phyloP scores from a whole-genome alignment of 2,888 invertebrate genomes.

The Callyntrura sp. region DNA sequence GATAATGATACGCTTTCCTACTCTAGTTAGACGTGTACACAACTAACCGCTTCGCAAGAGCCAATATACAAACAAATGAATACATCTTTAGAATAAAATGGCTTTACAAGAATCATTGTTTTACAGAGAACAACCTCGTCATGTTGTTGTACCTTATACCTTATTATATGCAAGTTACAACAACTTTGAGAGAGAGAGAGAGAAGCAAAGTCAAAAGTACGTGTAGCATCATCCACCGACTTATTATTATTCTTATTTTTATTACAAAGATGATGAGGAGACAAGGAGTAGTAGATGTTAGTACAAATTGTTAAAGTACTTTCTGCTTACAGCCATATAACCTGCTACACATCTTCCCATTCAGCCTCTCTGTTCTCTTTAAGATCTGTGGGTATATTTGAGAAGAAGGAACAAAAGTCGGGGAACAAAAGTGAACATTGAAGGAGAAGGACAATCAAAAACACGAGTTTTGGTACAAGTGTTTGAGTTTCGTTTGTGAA shows the following conservation, averaged over 20 bases:
- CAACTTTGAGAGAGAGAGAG: background rate
- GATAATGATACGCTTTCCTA: conserved; percentile 25
- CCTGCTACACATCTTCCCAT: background rate
- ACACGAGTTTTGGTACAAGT: conserved; percentile 52
- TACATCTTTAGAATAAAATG: too few species aligned
- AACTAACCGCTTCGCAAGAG: too few species aligned
- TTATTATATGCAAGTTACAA: background rate
- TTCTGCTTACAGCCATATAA: conserved; percentile 15
- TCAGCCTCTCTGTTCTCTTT: background rate
- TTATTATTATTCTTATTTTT: too few species aligned
- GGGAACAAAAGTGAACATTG: conserved; percentile 37
- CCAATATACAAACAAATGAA: too few species aligned
- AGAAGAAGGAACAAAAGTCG: background rate
- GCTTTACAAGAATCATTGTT: too few species aligned
- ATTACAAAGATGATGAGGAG: background rate
- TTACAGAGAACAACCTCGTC: too few species aligned
- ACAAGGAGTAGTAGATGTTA: conserved; percentile 21
- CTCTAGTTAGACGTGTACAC: background rate
- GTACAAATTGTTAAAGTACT: conserved; percentile 50
- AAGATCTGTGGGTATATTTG: background rate
- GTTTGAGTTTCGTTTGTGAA: conserved; percentile 53
- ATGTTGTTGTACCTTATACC: too few species aligned
- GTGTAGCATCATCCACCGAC: background rate
- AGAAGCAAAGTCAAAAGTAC: background rate
- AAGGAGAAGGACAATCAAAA: conserved; percentile 66